A percentile compares a stretch with the other conserved stretches of the same genome.
Evolutionary conservation across 2,113 vertebrate species (phyloP).

Genomic region (Anolis carolinensis): DNA sequence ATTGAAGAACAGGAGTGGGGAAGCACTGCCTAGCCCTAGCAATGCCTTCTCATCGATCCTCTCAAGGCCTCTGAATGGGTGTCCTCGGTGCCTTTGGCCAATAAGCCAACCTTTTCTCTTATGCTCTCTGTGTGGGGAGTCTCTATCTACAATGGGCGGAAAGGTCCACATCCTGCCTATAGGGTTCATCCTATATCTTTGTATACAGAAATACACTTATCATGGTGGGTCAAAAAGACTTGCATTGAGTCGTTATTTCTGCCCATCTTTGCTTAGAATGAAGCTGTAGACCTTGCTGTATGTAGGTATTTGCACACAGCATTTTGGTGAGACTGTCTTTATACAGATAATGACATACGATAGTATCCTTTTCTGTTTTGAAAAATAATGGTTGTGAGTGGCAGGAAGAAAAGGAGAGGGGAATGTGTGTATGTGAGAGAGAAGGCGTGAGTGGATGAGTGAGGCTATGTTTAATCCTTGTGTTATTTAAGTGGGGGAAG

Average conservation of each 20-base stretch:
- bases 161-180: neutral
- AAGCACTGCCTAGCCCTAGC: neutral
- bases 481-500: conserved; percentile 13
- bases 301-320: neutral
- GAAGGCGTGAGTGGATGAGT: neutral
- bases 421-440: neutral
- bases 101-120: fast-evolving
- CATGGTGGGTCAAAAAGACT: neutral
- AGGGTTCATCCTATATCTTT: neutral
- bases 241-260: conserved; percentile 6
- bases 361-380: neutral
- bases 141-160: neutral
- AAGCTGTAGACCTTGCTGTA: neutral
- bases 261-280: neutral
- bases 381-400: neutral
- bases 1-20: neutral
- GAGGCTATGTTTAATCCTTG: neutral
- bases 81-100: conserved; percentile 46
- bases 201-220: neutral
- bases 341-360: neutral
- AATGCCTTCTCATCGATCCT: neutral
- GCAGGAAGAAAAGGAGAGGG: neutral
- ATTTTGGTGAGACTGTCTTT: conserved; percentile 7
- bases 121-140: neutral
- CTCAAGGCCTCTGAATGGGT: neutral